Base-by-base conservation (phyloP, 2,113 vertebrate species). In the Planiliza haematocheilus region DNA sequence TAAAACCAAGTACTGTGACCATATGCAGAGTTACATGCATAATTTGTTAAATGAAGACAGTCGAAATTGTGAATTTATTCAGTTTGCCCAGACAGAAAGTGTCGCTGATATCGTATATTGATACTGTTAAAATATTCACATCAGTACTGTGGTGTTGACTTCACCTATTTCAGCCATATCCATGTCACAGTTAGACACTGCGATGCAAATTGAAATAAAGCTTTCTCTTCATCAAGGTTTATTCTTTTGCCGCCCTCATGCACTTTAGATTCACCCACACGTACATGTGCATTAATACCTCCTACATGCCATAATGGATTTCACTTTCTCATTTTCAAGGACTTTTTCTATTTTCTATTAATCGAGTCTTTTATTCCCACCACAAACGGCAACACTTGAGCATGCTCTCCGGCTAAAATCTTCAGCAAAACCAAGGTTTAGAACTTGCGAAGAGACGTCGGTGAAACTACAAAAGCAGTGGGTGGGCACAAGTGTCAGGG, bases 271-370 rank as follows among this genome's bases (percentile, higher is more conserved):
- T 69, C 85, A 76, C 85, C 86, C 89, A 88, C 91, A 77, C 82
- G 79, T 72, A 9, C 73, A 81, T 83, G 61, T 82, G 77, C 75
- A 83, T 90, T 86, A 89, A 84, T 88, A 72, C 88, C 89, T 89
- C 88, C 91, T 82, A 89, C 91, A 86, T 81, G 68, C 78, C 80
- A 74, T 89, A 85, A 90, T 86, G 77, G 82, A 84, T 86, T 36
- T 43, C 62, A 7, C 18, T 58, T 74, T 71, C 38, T 72, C 4
- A 41, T 74, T 74, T 20, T 56, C 14, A 52, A 49, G 21, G 1
- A 21, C 66, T 60, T 68, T 56, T 48, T 70, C 39, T 20, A 12
- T 68, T 56, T 48, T 70, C 39, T 20, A 12, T 77, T 77, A 10
- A 9, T 63, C 74, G 24, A 16, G 38, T 45, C 38, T 63, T 55